Evolutionary conservation across 2,888 invertebrate species (phyloP), one percentile per base, ranked within the genome.

Genomic region (Ametastegia equiseti): DNA sequence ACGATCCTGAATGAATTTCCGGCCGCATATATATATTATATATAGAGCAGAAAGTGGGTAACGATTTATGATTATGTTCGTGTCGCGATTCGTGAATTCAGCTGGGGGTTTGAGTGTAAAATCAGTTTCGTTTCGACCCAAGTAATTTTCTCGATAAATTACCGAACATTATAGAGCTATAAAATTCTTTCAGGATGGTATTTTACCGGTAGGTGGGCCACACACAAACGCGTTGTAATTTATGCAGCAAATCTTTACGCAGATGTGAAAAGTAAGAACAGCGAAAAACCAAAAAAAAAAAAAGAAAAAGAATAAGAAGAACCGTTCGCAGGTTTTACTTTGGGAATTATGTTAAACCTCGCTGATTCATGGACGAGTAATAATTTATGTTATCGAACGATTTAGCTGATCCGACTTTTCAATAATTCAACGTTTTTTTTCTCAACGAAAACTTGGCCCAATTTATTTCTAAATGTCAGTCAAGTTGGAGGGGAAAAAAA

Each of bases 1-100:
- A 39, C 39, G 9, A 36, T 5, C 65, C 65, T 11, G 23, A 67
- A 67, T 39, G 5, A 23, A 19, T 67, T 67, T 5, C 65, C 27
- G 36, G 39, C 19, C 75, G n/a, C n/a, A n/a, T n/a, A n/a, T n/a
- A n/a, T n/a, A n/a, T n/a, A n/a, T n/a, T n/a, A n/a, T n/a, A n/a
- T n/a, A n/a, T n/a, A 54, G n/a, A 47, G 19, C 33, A 36, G 50
- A 75, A 50, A 50, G 33, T 54, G 54, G 54, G 36, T 9, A 5
- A 54, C 33, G 33, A 54, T 54, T 75, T 75, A 75, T 19, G 75
- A 75, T 75, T 23, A 75, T 39, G 36, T 36, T 54, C 36, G 23
- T 54, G 54, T 75, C 54, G 54, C 36, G 47, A 75, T 75, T 54
- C 75, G 50, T 36, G 27, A 75, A 75, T 54, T 75, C 23, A 23